Conservation (phyloP, 2,113 vertebrate species). For the Saimiri boliviensis region DNA sequence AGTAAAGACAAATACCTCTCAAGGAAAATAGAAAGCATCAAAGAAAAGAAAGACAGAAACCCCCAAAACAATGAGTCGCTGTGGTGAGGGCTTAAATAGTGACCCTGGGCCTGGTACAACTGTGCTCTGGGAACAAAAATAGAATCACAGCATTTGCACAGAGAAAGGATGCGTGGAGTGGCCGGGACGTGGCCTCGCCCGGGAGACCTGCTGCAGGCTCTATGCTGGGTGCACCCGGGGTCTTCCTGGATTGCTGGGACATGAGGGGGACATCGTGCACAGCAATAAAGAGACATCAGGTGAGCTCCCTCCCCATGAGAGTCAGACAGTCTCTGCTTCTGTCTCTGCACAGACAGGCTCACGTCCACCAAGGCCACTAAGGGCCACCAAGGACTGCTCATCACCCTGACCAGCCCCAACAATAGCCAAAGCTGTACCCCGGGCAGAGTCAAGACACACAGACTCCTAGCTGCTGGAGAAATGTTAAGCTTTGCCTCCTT, state of each 20-base stretch:
- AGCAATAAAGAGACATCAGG: neutral
- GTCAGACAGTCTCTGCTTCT: rapidly evolving
- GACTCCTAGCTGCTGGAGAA: rapidly evolving
- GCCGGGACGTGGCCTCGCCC: rapidly evolving
- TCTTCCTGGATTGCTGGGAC: neutral
- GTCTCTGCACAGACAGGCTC: rapidly evolving
- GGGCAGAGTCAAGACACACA: no score
- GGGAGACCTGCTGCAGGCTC: rapidly evolving
- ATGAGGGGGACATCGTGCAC: neutral
- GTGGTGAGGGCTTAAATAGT: rapidly evolving
- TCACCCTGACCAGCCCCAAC: rapidly evolving
- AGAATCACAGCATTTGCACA: neutral
- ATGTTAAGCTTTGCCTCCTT: rapidly evolving
- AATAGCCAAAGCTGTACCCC: neutral
- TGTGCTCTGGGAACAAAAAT: rapidly evolving
- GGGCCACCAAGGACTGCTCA: rapidly evolving
- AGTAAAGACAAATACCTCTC: neutral
- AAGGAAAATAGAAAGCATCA: neutral
- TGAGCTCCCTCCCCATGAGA: rapidly evolving
- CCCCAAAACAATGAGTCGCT: rapidly evolving
- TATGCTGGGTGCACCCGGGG: neutral
- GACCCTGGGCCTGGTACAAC: neutral
- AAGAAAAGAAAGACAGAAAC: neutral
- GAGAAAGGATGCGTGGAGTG: rapidly evolving
- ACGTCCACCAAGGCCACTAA: neutral